phyloP scores from a whole-genome alignment of 2,113 vertebrate genomes.

The Gracilinanus agilis region DNA sequence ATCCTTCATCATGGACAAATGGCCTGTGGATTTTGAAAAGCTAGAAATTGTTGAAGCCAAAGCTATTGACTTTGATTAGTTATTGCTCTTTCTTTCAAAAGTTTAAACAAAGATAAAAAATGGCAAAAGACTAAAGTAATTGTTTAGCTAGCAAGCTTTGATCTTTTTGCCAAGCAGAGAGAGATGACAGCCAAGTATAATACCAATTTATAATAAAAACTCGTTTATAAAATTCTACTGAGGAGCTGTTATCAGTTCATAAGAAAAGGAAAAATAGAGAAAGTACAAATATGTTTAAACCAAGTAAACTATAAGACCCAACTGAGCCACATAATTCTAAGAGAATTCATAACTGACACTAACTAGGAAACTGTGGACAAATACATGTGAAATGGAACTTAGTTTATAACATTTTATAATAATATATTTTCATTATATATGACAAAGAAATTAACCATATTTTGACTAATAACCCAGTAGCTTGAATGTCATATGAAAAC shows the following conservation, averaged over 20 bases:
- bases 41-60: neutral
- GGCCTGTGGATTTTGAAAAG: neutral
- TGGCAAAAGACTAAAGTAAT: neutral
- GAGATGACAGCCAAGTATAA: neutral
- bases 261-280: neutral
- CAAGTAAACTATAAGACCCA: neutral
- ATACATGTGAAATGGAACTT: neutral
- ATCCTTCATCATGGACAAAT: neutral
- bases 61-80: neutral
- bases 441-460: neutral
- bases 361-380: neutral
- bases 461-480: neutral
- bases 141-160: neutral
- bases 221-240: neutral
- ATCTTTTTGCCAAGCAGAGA: neutral
- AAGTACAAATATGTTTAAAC: neutral
- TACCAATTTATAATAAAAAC: neutral
- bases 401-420: neutral
- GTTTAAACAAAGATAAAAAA: neutral
- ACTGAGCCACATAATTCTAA: neutral
- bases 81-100: neutral
- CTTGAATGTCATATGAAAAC: no score
- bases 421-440: neutral
- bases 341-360: neutral
- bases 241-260: neutral